phyloP scores from a whole-genome alignment of 1,140 invertebrate species.

The Drosophila malerkotliana region DNA sequence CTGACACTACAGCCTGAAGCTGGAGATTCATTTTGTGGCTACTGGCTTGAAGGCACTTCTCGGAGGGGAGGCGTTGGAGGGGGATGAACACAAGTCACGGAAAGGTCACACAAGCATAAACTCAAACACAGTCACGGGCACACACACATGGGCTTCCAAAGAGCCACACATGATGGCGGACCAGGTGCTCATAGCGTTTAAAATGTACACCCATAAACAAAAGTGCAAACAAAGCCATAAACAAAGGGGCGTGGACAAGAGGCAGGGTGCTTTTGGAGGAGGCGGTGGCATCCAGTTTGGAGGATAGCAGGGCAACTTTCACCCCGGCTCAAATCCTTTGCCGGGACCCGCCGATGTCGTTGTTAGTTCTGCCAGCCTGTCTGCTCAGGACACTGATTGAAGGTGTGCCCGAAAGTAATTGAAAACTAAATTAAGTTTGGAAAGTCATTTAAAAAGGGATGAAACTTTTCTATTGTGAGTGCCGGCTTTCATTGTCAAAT shows the following conservation, averaged over 20 bases:
- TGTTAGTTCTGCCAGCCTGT: constrained; percentile 36
- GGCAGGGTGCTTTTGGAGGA: not conserved
- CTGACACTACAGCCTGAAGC: constrained; percentile 36
- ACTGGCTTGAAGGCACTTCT: constrained; percentile 1
- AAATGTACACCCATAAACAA: constrained; percentile 82
- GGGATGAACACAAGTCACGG: constrained; percentile 56
- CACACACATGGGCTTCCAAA: constrained; percentile 5
- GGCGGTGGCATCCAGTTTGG: not conserved
- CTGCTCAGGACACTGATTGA: constrained; percentile 16
- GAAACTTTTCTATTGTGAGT: not conserved
- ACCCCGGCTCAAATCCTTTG: constrained; percentile 23
- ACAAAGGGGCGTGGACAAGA: constrained; percentile 55
- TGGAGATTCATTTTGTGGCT: constrained; percentile 44
- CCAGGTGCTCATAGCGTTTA: constrained; percentile 70
- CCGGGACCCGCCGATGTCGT: constrained; percentile 30
- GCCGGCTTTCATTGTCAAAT: not conserved
- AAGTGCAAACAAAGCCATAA: constrained; percentile 82
- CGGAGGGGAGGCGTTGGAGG: not conserved
- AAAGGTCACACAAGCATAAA: constrained; percentile 45
- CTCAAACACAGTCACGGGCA: constrained; percentile 11
- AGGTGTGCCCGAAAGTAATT: constrained; percentile 3
- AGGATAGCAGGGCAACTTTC: constrained; percentile 8
- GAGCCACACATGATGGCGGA: constrained; percentile 25
- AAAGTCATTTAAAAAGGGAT: not conserved
- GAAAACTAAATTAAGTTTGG: not conserved